phyloP scores from a whole-genome alignment of 2,888 invertebrate genomes.

The Osmoderma eremita region DNA sequence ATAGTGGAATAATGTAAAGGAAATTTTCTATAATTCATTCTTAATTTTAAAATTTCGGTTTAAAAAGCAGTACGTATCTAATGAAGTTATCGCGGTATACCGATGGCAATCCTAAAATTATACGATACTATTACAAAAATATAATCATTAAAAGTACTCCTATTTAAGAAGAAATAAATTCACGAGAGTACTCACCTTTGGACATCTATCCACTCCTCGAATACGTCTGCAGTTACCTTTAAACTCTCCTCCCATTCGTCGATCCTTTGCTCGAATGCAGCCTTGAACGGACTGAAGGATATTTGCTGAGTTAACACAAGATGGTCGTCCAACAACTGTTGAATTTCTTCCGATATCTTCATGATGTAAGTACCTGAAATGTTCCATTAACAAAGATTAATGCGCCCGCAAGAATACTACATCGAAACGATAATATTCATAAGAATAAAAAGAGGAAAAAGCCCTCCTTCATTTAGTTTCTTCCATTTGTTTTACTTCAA shows the following conservation, averaged over 20 bases:
- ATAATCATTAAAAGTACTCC: no score
- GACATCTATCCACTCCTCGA: constrained; percentile 77
- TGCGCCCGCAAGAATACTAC: neutral
- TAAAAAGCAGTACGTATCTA: no score
- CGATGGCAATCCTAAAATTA: no score
- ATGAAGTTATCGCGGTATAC: no score
- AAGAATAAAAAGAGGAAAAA: no score
- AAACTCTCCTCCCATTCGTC: constrained; percentile 79
- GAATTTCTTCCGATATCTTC: constrained; percentile 79
- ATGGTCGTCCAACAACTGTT: constrained; percentile 80
- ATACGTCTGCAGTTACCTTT: constrained; percentile 70
- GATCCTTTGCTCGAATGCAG: constrained; percentile 78
- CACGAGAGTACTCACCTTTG: constrained; percentile 68
- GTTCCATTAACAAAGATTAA: neutral
- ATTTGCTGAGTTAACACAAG: constrained; percentile 78
- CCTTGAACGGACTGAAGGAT: constrained; percentile 81
- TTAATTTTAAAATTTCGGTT: no score
- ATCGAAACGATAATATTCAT: no score
- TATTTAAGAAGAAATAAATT: constrained; percentile 22
- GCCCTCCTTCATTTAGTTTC: no score
- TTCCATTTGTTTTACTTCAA: no score
- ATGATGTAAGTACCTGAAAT: constrained; percentile 75
- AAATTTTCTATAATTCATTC: no score
- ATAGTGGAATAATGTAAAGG: no score
- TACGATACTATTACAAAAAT: no score